These are phyloP conservation scores for Rallus crepitans DNA, from an alignment of 2,797 vertebrate species.

Conservation along the genomic window DNA sequence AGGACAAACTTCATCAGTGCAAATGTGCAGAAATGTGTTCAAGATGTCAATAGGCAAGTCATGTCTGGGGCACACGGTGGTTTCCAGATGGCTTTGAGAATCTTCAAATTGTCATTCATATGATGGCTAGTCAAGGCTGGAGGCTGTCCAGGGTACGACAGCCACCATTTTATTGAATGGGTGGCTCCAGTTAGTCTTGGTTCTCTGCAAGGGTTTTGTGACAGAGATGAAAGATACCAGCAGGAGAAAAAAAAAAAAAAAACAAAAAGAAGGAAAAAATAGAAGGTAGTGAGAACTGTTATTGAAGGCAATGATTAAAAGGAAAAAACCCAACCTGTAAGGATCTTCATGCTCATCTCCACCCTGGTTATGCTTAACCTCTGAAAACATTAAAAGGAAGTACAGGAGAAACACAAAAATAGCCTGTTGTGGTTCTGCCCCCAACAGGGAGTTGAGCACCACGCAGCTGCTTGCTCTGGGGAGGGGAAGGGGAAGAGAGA, in stretches of 20 bases:
- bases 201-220: too few species aligned
- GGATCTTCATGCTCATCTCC: neutral
- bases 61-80: neutral
- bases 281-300: neutral
- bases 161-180: too few species aligned
- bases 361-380: neutral
- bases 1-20: neutral
- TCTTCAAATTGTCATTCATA: neutral
- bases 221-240: too few species aligned
- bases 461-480: too few species aligned
- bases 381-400: neutral
- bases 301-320: neutral
- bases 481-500: too few species aligned
- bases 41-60: neutral
- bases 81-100: neutral
- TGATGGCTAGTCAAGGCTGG: neutral
- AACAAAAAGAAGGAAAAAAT: neutral
- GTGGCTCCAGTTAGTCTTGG: too few species aligned
- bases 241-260: too few species aligned
- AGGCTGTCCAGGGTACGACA: neutral
- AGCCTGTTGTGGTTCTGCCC: too few species aligned
- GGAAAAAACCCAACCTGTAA: rapidly evolving
- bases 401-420: neutral
- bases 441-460: too few species aligned
- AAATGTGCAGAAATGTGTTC: neutral